A percentile compares a stretch with the other conserved stretches of the same genome.
phyloP scores from a whole-genome alignment of 2,888 invertebrate species.

The Zonitis immaculata region DNA sequence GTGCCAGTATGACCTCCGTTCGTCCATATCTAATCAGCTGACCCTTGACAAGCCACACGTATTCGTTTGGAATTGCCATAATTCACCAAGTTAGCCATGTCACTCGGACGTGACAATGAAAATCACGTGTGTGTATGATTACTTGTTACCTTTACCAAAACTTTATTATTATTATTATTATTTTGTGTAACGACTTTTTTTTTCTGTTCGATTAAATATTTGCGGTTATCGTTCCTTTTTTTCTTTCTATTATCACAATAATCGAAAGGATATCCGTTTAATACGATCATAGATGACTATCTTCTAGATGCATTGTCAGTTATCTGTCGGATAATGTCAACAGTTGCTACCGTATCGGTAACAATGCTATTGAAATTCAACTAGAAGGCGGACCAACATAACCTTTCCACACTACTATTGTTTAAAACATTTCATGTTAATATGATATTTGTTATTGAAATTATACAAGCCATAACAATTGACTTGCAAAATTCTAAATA shows the following conservation, averaged over 20 bases:
- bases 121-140: conserved; percentile 40
- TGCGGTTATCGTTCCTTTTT: background rate
- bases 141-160: conserved; percentile 27
- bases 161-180: too few species aligned
- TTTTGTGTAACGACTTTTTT: too few species aligned
- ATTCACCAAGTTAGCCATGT: conserved; percentile 43
- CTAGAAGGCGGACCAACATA: conserved; percentile 17
- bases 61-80: conserved; percentile 37
- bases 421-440: conserved; percentile 19
- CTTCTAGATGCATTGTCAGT: conserved; percentile 9
- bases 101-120: conserved; percentile 45
- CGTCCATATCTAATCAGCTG: conserved; percentile 44
- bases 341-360: conserved; percentile 19
- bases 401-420: conserved; percentile 23
- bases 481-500: conserved; percentile 4
- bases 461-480: conserved; percentile 5
- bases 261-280: background rate
- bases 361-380: conserved; percentile 6
- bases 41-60: conserved; percentile 47
- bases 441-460: conserved; percentile 11
- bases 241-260: too few species aligned
- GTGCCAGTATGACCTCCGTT: conserved; percentile 39
- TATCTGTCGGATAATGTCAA: conserved; percentile 18
- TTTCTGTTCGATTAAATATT: too few species aligned
- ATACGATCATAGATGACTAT: background rate